Evolutionary conservation across 1,140 invertebrate species (phyloP).

Genomic region (Chionoecetes opilio): DNA sequence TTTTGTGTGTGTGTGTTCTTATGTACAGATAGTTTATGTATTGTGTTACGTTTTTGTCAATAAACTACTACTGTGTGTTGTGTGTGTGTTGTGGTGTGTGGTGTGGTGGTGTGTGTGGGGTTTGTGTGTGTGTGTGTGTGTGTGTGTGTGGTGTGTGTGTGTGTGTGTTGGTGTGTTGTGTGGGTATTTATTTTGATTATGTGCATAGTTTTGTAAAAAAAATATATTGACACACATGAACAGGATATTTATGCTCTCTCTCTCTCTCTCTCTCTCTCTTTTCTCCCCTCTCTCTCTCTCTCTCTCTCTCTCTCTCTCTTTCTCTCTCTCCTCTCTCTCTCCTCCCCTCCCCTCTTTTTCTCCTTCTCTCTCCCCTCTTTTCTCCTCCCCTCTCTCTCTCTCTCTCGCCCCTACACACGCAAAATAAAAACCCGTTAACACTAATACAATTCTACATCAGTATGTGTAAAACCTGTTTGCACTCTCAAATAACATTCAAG

Average conservation of each 20-base stretch:
- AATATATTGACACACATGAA: no score
- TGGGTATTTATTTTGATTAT: no score
- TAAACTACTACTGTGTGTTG: no score
- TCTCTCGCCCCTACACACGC: not conserved
- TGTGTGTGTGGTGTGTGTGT: no score
- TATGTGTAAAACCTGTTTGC: not conserved
- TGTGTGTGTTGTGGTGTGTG: no score
- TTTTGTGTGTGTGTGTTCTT: no score
- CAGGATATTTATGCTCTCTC: not conserved
- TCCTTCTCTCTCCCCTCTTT: not conserved
- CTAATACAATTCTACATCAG: not conserved
- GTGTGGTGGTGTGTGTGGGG: no score
- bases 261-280: not conserved
- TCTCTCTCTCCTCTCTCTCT: not conserved
- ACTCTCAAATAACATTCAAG: conserved; percentile 3
- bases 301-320: not conserved
- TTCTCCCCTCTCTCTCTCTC: not conserved
- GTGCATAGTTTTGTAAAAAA: no score
- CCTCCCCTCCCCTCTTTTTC: not conserved
- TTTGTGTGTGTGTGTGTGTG: no score
- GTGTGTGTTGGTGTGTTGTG: no score
- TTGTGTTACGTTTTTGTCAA: no score
- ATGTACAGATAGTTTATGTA: no score
- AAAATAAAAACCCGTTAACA: not conserved
- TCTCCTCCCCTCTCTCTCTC: conserved; percentile 15